Conservation (phyloP, 2,797 vertebrate species). For the Apodemus agrarius region DNA sequence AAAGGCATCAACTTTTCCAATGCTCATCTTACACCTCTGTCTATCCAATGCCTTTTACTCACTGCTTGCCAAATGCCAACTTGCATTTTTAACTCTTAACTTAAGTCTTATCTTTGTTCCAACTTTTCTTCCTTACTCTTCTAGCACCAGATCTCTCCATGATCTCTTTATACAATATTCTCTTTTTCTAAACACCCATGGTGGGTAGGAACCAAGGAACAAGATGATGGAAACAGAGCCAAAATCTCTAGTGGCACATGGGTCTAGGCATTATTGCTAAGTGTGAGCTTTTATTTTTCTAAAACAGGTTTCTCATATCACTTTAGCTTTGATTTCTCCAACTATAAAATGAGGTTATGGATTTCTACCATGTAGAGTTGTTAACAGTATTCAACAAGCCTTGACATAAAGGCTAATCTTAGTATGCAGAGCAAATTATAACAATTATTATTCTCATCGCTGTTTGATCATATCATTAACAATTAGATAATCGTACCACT, state of each 20-base stretch:
- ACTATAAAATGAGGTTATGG: neutral
- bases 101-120: neutral
- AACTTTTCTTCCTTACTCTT: neutral
- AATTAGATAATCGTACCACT: neutral
- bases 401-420: conserved; percentile 7
- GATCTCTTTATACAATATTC: neutral
- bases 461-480: neutral
- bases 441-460: neutral
- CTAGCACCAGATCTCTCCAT: neutral
- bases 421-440: neutral
- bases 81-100: neutral
- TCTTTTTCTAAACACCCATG: neutral
- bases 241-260: neutral
- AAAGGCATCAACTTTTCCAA: neutral
- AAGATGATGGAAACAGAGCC: neutral
- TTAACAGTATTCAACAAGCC: conserved; percentile 35
- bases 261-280: neutral
- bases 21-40: neutral
- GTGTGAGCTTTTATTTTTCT: neutral
- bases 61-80: neutral
- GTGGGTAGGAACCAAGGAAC: neutral
- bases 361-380: neutral
- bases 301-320: neutral
- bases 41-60: neutral
- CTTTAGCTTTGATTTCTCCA: conserved; percentile 23